Base-by-base conservation (phyloP, 1,140 invertebrate genomes). In the Drosophila kanapiae region DNA sequence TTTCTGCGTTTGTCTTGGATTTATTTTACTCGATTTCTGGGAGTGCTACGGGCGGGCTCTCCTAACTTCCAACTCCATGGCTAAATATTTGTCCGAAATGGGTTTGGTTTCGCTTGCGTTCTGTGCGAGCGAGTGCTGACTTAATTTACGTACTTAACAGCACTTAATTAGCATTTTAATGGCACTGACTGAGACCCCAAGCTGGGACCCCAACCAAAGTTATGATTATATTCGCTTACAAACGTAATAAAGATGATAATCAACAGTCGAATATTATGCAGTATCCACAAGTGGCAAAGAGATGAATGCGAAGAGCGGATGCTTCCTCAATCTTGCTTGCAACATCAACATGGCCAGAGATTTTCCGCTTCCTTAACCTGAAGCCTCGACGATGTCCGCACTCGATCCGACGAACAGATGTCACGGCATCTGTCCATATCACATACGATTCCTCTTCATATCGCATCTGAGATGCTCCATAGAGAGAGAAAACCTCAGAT, bases 341-440 rank as follows among this genome's bases (percentile, higher is more conserved):
- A 78, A 70, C 82, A 62, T 31, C 49, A 38, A 38, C 65, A 49
- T 9, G 47, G 45, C 65, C 64, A 76, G 77, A 16, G 68, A 72
- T 48, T 72, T 49, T 88, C 60, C 60, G 83, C 85, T 87, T 87
- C 83, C 83, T 87, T 84, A 88, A 87, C 69, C 68, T 70, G 65
- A 71, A 67, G 81, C 82, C 80, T 67, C 65, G 45, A 56, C 80
- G 54, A 67, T 68, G 62, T 83, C 81, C 81, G 80, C 54, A 83
- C 62, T 61, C 80, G 51, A 79, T 42, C 35, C 11, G 42, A 59
- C 51, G 37, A 78, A 56, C 75, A 78, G 75, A 78, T 78, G 75
- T 78, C 75, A 69, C 57, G 75, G 75, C 75, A 69, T 59, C 74
- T 78, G 74, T 78, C 56, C 29, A 54, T 59, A 68, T 69, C 67